phyloP scores from a whole-genome alignment of 2,888 invertebrate genomes.

The Catocala sponsa region DNA sequence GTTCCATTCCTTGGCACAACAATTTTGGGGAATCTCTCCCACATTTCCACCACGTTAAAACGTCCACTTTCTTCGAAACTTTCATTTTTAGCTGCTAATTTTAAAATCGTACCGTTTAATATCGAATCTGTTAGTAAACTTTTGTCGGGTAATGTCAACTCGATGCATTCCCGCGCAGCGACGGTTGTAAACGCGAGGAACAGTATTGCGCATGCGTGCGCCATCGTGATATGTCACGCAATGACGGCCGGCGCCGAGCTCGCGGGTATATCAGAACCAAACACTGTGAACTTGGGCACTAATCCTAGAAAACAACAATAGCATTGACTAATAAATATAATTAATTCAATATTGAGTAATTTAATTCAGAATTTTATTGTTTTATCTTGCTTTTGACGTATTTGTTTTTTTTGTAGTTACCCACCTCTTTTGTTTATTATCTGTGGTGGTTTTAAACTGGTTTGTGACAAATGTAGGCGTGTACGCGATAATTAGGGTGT shows the following conservation, averaged over 20 bases:
- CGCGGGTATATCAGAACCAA: constrained; percentile 59
- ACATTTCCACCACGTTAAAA: constrained; percentile 73
- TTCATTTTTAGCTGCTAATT: constrained; percentile 67
- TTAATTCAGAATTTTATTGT: constrained; percentile 18
- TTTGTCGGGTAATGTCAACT: constrained; percentile 74
- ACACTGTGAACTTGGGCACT: constrained; percentile 44
- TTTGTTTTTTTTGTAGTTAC: constrained; percentile 5
- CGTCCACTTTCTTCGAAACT: constrained; percentile 63
- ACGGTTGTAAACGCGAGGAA: constrained; percentile 59
- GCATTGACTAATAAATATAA: constrained; percentile 54
- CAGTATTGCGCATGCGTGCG: constrained; percentile 79
- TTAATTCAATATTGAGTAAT: constrained; percentile 25
- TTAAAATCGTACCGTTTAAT: constrained; percentile 73
- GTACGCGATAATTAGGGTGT: no score
- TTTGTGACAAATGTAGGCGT: no score
- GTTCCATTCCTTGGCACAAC: constrained; percentile 81
- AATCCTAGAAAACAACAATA: constrained; percentile 55
- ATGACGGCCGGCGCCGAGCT: constrained; percentile 64
- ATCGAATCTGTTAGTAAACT: constrained; percentile 67
- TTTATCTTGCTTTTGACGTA: constrained; percentile 1
- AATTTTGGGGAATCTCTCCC: constrained; percentile 78
- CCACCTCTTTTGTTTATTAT: no score
- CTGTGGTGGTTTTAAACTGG: no score
- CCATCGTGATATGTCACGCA: constrained; percentile 74
- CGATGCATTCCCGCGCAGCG: constrained; percentile 78